Evolutionary conservation across 2,113 vertebrate species (phyloP), one percentile per base, ranked within the genome.

Genomic region (Amblyopsis rosae): DNA sequence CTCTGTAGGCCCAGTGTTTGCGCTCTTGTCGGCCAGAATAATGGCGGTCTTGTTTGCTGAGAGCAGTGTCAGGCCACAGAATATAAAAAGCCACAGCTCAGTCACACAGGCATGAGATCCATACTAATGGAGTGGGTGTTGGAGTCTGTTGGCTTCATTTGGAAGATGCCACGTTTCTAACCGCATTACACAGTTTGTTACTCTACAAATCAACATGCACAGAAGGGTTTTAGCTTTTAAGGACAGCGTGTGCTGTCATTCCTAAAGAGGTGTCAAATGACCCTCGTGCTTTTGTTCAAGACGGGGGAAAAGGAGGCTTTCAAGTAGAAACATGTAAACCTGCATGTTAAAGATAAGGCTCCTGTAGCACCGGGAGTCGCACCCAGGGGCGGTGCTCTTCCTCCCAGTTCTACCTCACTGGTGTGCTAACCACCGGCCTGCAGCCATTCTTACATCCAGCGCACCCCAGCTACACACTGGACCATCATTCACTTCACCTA

Each of bases 41-140:
- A 93, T 91, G 87, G 84, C 67, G 71, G 81, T 81, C 85, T 41
- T 91, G 90, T 90, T 92, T 90, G 87, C 89, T 85, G 88, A 93
- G 91, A 83, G 84, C 79, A 82, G 86, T 79, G 82, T 82, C 79
- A 90, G 82, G 82, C 84, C 84, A 71, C 62, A 55, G 80, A 86
- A 90, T 88, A 89, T 81, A 87, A 85, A 90, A 86, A 58, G 65
- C 71, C 68, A 79, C 70, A 63, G 62, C 65, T 62, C 76, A 76
- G 80, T 75, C 73, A 63, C 71, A 66, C 66, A 80, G 56, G 82
- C 79, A 82, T 66, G 75, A 74, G 72, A 70, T 79, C 84, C 87
- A 89, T 89, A 89, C 89, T 88, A 92, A 91, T 88, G 72, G 72
- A 81, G 77, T 47, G 7, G 17, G 26, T 11, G 67, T 79, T 78